Percentiles rank a stretch among this genome's conserved stretches.
These are phyloP conservation scores for Neogobius melanostomus DNA, from an alignment of 2,113 vertebrate genomes.

Conservation along the genomic window DNA sequence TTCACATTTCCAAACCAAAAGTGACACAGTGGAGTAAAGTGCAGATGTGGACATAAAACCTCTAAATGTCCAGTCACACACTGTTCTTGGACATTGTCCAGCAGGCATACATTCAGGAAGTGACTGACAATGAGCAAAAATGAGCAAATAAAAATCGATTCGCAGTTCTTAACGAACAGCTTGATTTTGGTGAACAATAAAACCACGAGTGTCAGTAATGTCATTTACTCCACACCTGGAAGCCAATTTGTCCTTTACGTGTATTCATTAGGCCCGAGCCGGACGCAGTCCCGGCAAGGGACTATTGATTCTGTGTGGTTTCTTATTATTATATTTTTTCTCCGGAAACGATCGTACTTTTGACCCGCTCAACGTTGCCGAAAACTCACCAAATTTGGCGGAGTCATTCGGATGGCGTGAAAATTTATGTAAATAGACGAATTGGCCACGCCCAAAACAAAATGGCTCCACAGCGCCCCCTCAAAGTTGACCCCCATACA, in stretches of 20 bases:
- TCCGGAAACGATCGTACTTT: too few relatives aligned
- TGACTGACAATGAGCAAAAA: not conserved
- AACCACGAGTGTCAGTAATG: conserved; percentile 14
- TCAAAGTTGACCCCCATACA: too few relatives aligned
- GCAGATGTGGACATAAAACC: not conserved
- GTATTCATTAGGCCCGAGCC: too few relatives aligned
- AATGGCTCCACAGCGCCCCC: too few relatives aligned
- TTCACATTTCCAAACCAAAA: not conserved
- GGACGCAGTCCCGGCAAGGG: too few relatives aligned
- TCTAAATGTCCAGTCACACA: not conserved
- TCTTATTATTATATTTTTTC: too few relatives aligned
- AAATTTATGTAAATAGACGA: too few relatives aligned
- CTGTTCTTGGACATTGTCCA: not conserved
- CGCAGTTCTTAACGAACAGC: not conserved
- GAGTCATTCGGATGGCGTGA: too few relatives aligned
- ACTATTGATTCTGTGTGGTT: too few relatives aligned
- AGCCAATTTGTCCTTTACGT: conserved; percentile 9
- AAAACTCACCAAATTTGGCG: too few relatives aligned
- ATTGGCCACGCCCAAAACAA: too few relatives aligned
- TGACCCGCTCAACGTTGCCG: too few relatives aligned
- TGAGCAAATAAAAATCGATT: conserved; percentile 32
- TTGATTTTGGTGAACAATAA: conserved; percentile 9
- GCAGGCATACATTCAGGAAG: not conserved
- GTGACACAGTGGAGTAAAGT: not conserved
- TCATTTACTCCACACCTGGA: conserved; percentile 14